phyloP scores from a whole-genome alignment of 1,140 invertebrate genomes.

The Prorops nasuta region DNA sequence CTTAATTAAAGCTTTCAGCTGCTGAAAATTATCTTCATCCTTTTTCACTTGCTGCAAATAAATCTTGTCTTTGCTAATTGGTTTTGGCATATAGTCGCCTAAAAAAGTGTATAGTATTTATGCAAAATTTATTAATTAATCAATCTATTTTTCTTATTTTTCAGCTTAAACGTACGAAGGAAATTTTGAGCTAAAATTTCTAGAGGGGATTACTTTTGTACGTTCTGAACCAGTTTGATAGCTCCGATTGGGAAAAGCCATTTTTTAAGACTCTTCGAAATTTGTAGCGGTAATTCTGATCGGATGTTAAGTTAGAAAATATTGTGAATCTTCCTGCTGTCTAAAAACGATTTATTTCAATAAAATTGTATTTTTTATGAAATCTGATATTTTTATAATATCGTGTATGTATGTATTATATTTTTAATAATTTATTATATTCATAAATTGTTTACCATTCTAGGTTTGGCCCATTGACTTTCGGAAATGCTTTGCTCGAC shows the following conservation, averaged over 20 bases:
- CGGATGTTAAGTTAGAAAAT: slow-evolving; percentile 16
- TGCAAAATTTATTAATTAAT: neutral
- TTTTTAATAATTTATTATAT: neutral
- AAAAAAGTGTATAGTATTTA: slow-evolving; percentile 8
- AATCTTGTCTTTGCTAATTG: slow-evolving; percentile 20
- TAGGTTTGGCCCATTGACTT: slow-evolving; percentile 5
- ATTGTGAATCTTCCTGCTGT: slow-evolving; percentile 7
- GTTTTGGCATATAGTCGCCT: slow-evolving; percentile 23
- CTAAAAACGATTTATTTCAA: slow-evolving; percentile 9
- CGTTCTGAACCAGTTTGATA: slow-evolving; percentile 32
- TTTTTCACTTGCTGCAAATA: slow-evolving; percentile 16
- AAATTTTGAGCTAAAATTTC: neutral
- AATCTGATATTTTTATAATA: neutral
- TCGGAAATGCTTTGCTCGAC: slow-evolving; percentile 20
- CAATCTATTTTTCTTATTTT: neutral
- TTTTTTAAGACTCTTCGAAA: slow-evolving; percentile 18
- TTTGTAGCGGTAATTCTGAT: slow-evolving; percentile 25
- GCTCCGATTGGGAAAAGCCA: slow-evolving; percentile 29
- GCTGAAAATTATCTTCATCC: slow-evolving; percentile 8
- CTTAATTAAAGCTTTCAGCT: slow-evolving; percentile 6
- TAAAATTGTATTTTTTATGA: neutral
- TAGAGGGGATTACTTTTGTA: slow-evolving; percentile 11
- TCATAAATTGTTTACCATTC: slow-evolving; percentile 19
- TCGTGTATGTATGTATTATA: neutral
- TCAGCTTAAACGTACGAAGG: neutral